A percentile compares a stretch with the other conserved stretches of the same genome.
These are phyloP conservation scores for Penaeus japonicus DNA, from an alignment of 1,140 invertebrate species.

Conservation along the genomic window DNA sequence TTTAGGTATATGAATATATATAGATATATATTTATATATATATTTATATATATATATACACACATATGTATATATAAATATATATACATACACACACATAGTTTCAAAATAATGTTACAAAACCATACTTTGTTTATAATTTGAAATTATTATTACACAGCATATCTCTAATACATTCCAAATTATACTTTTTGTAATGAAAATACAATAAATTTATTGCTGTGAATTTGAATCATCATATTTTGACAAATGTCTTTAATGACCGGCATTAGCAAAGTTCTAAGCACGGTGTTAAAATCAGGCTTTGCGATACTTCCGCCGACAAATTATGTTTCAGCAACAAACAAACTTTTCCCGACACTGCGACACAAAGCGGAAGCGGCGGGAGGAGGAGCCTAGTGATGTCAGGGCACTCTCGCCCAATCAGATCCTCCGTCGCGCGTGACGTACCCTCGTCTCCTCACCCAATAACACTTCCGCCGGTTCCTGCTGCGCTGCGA, in stretches of 20 bases:
- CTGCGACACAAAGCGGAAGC: not conserved
- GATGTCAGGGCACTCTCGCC: not conserved
- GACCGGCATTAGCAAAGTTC: no score
- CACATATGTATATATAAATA: constrained; percentile 4
- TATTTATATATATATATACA: constrained; percentile 37
- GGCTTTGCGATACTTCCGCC: not conserved
- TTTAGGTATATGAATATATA: not conserved
- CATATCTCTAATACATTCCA: no score
- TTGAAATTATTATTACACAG: no score
- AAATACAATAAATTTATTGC: no score
- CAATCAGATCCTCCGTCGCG: not conserved
- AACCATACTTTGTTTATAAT: no score
- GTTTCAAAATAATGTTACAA: not conserved
- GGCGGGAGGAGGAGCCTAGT: not conserved
- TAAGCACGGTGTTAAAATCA: no score
- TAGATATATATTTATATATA: constrained; percentile 36
- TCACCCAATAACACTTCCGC: no score
- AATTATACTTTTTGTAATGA: no score
- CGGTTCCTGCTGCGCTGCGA: not conserved
- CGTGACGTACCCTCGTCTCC: no score
- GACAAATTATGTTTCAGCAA: not conserved
- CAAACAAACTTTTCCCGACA: not conserved
- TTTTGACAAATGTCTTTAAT: no score
- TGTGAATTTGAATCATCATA: no score
- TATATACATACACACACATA: not conserved